Conservation (phyloP, 2,888 invertebrate genomes). For the Leistus spinibarbis region DNA sequence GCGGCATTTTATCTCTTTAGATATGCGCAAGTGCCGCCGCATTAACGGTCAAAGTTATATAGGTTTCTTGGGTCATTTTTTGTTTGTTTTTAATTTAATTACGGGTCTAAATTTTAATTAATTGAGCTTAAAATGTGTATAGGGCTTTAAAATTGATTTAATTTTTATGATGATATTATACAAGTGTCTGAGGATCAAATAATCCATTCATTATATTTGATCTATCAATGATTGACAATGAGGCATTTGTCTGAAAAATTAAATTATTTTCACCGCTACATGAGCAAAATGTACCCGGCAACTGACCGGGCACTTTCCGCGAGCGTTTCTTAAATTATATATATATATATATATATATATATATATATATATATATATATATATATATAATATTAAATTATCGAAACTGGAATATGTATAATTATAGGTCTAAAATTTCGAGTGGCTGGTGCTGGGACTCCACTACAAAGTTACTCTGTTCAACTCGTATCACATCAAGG, state of each 20-base stretch:
- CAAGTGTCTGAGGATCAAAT: slow-evolving; percentile 24
- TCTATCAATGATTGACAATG: slow-evolving; percentile 37
- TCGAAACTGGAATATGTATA: slow-evolving; percentile 9
- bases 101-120: not conserved
- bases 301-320: too few relatives aligned
- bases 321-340: too few relatives aligned
- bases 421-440: slow-evolving; percentile 44
- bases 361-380: not conserved
- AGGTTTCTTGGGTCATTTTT: too few relatives aligned
- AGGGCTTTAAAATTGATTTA: not conserved
- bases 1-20: too few relatives aligned
- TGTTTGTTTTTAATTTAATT: not conserved
- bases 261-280: too few relatives aligned
- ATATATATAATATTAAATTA: not conserved
- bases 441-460: slow-evolving; percentile 53
- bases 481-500: slow-evolving; percentile 64
- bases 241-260: slow-evolving; percentile 8
- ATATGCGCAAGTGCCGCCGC: too few relatives aligned
- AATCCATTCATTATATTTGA: slow-evolving; percentile 37
- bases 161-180: slow-evolving; percentile 27
- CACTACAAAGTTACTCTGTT: slow-evolving; percentile 59
- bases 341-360: not conserved
- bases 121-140: not conserved
- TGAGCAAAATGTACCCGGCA: too few relatives aligned
- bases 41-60: too few relatives aligned